A percentile compares a stretch with the other conserved stretches of the same genome.
These are phyloP conservation scores for Temnothorax longispinosus DNA, from an alignment of 1,140 invertebrate species.

Conservation along the genomic window DNA sequence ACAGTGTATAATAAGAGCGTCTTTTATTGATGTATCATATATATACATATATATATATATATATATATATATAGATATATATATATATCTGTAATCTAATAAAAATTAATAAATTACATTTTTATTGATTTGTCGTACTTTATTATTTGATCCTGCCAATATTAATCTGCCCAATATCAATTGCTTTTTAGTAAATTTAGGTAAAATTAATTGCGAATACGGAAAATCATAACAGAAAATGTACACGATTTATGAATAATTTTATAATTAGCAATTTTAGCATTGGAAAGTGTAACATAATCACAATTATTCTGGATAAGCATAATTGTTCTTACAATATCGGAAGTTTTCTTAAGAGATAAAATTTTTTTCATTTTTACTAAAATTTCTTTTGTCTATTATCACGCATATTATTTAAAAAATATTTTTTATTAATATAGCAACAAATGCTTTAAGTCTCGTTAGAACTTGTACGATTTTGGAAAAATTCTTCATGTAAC, in stretches of 20 bases:
- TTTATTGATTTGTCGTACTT: background rate
- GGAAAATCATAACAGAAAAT: background rate
- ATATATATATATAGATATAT: too few species aligned
- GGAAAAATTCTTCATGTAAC: conserved; percentile 20
- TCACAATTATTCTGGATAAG: background rate
- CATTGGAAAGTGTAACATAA: background rate
- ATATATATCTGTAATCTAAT: background rate
- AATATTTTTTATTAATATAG: background rate
- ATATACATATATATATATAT: too few species aligned
- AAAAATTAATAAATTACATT: conserved; percentile 19
- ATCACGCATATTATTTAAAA: background rate
- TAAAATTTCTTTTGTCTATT: background rate
- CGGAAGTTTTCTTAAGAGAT: background rate
- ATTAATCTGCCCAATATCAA: background rate
- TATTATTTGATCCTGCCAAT: background rate
- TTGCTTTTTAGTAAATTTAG: background rate
- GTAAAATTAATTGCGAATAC: background rate
- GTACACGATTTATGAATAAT: background rate
- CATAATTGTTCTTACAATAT: background rate
- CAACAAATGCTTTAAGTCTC: background rate
- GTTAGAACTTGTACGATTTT: background rate
- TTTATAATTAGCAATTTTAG: background rate
- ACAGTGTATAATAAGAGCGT: background rate
- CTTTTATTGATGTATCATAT: background rate
- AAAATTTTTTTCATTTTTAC: background rate